A percentile compares a stretch with the other conserved stretches of the same genome.
These are phyloP conservation scores for Xyliphius kryptos DNA, from an alignment of 2,113 vertebrate species.

Conservation along the genomic window DNA sequence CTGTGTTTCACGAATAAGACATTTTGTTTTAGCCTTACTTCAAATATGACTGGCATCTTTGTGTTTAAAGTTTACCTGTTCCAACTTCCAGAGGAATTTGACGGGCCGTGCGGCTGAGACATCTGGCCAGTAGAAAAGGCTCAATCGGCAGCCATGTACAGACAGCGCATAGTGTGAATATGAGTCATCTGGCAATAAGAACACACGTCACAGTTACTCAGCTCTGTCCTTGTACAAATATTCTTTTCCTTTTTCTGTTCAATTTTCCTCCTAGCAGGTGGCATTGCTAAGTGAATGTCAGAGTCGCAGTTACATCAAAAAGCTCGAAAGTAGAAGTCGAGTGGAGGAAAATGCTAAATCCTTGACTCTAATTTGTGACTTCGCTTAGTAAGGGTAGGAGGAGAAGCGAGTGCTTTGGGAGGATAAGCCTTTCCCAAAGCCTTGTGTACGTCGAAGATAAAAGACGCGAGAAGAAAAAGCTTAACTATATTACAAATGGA, in stretches of 20 bases:
- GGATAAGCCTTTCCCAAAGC: slow-evolving; percentile 8
- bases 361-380: slow-evolving; percentile 13
- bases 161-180: slow-evolving; percentile 91
- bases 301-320: not conserved
- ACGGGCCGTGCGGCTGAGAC: slow-evolving; percentile 85
- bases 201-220: slow-evolving; percentile 1
- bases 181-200: slow-evolving; percentile 74
- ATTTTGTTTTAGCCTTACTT: too few relatives aligned
- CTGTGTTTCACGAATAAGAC: too few relatives aligned
- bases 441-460: slow-evolving; percentile 5
- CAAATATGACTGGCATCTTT: too few relatives aligned
- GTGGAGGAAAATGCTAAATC: slow-evolving; percentile 4
- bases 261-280: not conserved
- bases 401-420: slow-evolving; percentile 11
- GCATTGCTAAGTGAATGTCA: not conserved
- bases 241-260: not conserved
- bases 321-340: not conserved
- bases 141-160: slow-evolving; percentile 89
- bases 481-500: too few relatives aligned
- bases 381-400: slow-evolving; percentile 6
- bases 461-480: not conserved
- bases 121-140: slow-evolving; percentile 93
- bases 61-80: slow-evolving; percentile 75
- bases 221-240: not conserved
- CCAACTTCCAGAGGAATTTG: slow-evolving; percentile 97